phyloP scores from a whole-genome alignment of 2,113 vertebrate genomes.

The Microcebus lehilahytsara region DNA sequence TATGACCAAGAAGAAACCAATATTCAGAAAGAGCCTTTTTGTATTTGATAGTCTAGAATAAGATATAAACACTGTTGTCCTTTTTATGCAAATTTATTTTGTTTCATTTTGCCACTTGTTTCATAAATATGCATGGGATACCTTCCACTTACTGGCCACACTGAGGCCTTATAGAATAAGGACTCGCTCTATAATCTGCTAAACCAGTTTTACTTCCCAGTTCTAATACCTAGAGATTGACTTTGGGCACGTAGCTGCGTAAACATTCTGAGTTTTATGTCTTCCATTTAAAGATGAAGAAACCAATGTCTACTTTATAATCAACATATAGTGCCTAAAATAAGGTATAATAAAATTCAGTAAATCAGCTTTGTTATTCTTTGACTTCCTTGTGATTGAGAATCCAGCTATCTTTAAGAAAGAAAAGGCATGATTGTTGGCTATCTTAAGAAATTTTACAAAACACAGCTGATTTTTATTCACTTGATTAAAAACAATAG shows the following conservation, averaged over 20 bases:
- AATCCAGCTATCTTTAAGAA: neutral
- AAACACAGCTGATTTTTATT: neutral
- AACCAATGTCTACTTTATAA: neutral
- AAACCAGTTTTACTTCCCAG: neutral
- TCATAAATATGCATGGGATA: neutral
- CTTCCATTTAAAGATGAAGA: neutral
- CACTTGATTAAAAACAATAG: neutral
- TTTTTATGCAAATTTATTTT: neutral
- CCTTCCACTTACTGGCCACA: neutral
- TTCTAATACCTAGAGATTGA: no score
- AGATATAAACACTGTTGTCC: neutral
- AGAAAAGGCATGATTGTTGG: neutral
- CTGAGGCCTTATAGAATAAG: fast-evolving
- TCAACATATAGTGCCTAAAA: neutral
- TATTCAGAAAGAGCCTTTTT: neutral
- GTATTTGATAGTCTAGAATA: neutral
- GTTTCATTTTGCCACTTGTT: neutral
- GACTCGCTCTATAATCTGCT: neutral
- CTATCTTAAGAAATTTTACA: neutral
- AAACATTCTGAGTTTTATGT: neutral
- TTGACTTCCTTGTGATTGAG: neutral
- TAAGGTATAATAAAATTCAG: neutral
- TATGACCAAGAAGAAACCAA: neutral
- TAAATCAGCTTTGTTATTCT: neutral
- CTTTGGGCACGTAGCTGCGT: neutral